Evolutionary conservation across 2,888 invertebrate species (phyloP).

Genomic region (Automeris io): DNA sequence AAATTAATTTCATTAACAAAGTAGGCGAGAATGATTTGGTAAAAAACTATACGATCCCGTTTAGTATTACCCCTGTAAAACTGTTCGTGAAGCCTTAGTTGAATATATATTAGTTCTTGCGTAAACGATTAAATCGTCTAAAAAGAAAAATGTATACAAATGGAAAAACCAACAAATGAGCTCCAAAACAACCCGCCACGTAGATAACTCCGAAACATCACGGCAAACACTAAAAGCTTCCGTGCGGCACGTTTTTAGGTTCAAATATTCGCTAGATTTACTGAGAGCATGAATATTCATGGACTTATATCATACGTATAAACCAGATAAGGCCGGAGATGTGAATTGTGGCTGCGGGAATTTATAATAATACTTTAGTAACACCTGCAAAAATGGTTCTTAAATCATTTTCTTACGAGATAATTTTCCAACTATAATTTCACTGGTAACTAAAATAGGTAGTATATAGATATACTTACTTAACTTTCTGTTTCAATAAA

Average conservation of each 20-base stretch:
- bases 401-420: neutral
- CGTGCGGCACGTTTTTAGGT: constrained; percentile 20
- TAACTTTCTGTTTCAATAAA: too few species aligned
- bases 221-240: constrained; percentile 33
- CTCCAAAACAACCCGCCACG: constrained; percentile 27
- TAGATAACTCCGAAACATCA: constrained; percentile 31
- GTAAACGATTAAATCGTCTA: too few species aligned
- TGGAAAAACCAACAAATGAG: constrained; percentile 25
- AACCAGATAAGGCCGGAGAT: constrained; percentile 19
- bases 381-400: constrained; percentile 2
- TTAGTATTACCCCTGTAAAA: too few species aligned
- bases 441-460: too few species aligned
- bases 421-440: neutral
- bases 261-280: constrained; percentile 24
- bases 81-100: too few species aligned
- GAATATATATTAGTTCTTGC: too few species aligned
- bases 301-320: constrained; percentile 20
- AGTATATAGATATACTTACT: too few species aligned
- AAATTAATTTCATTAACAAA: too few species aligned
- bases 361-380: constrained; percentile 12
- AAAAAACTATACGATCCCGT: too few species aligned
- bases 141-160: constrained; percentile 24
- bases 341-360: constrained; percentile 6
- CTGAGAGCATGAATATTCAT: constrained; percentile 28
- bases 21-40: too few species aligned